Evolutionary conservation across 2,113 vertebrate species (phyloP).

Genomic region (Bos taurus): DNA sequence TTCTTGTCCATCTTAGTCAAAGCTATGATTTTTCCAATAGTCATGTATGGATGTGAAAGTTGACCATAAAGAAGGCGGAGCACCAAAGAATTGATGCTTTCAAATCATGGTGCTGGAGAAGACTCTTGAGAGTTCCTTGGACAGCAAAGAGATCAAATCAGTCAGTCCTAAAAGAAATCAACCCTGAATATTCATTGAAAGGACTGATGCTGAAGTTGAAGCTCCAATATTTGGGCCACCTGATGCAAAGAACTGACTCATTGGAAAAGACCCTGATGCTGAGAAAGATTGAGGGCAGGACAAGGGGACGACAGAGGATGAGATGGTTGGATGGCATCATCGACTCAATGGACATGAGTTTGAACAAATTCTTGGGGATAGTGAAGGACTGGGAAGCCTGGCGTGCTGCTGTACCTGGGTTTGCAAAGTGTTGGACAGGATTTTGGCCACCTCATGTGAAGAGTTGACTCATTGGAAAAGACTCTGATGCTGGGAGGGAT

Average conservation of each 20-base stretch:
- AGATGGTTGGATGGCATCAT: not conserved
- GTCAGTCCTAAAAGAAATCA: not conserved
- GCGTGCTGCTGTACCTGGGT: not conserved
- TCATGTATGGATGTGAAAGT: not conserved
- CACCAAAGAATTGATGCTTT: not conserved
- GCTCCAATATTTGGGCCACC: not conserved
- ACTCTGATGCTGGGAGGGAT: too few species aligned
- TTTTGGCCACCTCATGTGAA: too few species aligned
- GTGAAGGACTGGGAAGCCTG: not conserved
- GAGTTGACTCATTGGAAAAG: too few species aligned
- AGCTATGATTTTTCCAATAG: not conserved
- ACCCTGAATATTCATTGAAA: not conserved
- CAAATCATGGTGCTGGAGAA: not conserved
- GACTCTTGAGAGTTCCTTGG: not conserved
- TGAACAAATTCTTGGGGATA: not conserved
- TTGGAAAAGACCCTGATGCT: not conserved
- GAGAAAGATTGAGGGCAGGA: not conserved
- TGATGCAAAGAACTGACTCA: not conserved
- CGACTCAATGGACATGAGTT: not conserved
- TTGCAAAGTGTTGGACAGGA: not conserved
- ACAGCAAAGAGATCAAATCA: not conserved
- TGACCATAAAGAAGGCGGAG: not conserved
- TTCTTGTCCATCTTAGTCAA: not conserved
- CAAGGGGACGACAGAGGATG: not conserved
- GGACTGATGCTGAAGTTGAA: not conserved